These are phyloP conservation scores for Strigamia transsilvanica DNA, from an alignment of 2,888 invertebrate genomes.

Conservation along the genomic window DNA sequence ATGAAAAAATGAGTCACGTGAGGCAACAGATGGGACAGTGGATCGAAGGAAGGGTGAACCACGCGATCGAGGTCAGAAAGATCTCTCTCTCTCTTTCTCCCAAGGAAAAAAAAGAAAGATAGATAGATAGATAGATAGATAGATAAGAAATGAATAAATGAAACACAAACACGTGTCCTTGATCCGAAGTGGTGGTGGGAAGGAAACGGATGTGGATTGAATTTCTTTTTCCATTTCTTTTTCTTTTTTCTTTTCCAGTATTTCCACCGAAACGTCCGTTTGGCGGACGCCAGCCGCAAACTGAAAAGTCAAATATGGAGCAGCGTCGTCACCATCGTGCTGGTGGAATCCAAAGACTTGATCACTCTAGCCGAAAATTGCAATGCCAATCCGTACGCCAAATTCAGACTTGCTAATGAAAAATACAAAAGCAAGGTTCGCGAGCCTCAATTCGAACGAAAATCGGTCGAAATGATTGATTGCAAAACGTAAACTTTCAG, in stretches of 20 bases:
- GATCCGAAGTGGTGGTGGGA: too few species aligned
- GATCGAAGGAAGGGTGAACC: slow-evolving; percentile 36
- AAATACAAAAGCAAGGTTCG: slow-evolving; percentile 92
- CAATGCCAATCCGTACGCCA: slow-evolving; percentile 91
- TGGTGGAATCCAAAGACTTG: slow-evolving; percentile 93
- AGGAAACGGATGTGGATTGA: too few species aligned
- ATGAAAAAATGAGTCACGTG: neutral
- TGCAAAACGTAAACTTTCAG: slow-evolving; percentile 47
- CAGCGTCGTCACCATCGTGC: slow-evolving; percentile 94
- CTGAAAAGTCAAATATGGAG: slow-evolving; percentile 97
- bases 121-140: too few species aligned
- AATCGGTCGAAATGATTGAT: neutral
- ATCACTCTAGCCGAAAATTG: slow-evolving; percentile 87
- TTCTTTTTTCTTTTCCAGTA: slow-evolving; percentile 52
- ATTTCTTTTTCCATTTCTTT: too few species aligned
- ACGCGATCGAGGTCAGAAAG: slow-evolving; percentile 49
- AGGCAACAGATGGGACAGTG: slow-evolving; percentile 52
- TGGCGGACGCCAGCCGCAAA: slow-evolving; percentile 60
- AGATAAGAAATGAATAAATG: neutral
- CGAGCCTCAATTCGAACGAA: neutral
- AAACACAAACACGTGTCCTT: too few species aligned
- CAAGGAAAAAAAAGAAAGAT: too few species aligned
- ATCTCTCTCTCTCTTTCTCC: too few species aligned
- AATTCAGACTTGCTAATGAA: slow-evolving; percentile 96
- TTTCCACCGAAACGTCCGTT: slow-evolving; percentile 55